Evolutionary conservation across 2,797 vertebrate genomes (phyloP).

Genomic region (Neosilurus mollespiculum): DNA sequence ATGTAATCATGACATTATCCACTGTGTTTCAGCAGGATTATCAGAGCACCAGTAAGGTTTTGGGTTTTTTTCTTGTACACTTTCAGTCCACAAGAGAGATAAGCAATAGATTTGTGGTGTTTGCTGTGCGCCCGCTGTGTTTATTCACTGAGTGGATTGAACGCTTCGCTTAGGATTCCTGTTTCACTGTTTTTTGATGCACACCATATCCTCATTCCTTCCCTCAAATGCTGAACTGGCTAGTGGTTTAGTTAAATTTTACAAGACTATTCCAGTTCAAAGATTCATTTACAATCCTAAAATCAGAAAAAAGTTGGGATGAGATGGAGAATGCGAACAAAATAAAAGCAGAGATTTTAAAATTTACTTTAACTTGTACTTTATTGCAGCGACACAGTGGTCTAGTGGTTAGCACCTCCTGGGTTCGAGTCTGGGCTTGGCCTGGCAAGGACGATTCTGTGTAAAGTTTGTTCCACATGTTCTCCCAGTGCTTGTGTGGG

Average conservation of each 20-base stretch:
- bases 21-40: background rate
- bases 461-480: too few species aligned
- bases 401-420: too few species aligned
- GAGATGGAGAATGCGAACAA: too few species aligned
- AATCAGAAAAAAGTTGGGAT: too few species aligned
- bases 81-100: background rate
- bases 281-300: background rate
- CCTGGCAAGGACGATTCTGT: too few species aligned
- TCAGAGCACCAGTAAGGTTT: background rate
- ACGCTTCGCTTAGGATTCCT: background rate
- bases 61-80: background rate
- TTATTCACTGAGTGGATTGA: background rate
- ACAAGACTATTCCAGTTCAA: background rate
- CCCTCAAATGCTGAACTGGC: background rate
- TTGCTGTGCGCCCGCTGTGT: slow-evolving; percentile 1
- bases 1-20: background rate
- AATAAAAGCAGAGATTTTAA: too few species aligned
- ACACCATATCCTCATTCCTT: background rate
- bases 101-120: background rate
- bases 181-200: background rate
- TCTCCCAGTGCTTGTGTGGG: too few species aligned
- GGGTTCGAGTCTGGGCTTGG: too few species aligned
- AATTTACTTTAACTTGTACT: too few species aligned
- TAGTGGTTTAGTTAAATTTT: background rate
- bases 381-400: too few species aligned